Base-by-base conservation (phyloP, 2,797 vertebrate species). In the Malacoraja senta region DNA sequence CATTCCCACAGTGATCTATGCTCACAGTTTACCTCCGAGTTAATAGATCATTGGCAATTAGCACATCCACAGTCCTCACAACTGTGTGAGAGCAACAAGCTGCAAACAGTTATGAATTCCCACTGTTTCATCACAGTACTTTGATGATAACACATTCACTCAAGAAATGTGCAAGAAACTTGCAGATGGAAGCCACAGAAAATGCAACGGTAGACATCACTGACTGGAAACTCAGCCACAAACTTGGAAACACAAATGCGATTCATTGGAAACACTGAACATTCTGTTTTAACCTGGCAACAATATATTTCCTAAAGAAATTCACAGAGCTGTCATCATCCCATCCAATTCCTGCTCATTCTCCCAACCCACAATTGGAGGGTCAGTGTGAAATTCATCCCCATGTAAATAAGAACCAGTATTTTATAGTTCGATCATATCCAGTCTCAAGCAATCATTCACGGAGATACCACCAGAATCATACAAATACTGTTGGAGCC, bases 41-140 rank as follows among this genome's bases (percentile, higher is more conserved):
- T 9, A 76, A 88, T 32, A 68, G 17, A 68, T 35, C 32, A 32
- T 32, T 88, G 84, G 65, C 84, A 35, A 65, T 7, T 88, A 35
- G 68, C 84, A 88, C 84, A 35, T 68, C 63, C 84, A 68, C 84
- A n/a, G 65, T 35, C 63, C 84, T 35, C 84, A 88, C 63, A 68
- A 35, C 15, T 21, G 65, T 35, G 63, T 68, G 63, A 65, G 29
- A 32, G 58, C 83, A 63, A 29, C 1, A 86, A 32, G 53, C 83
- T 86, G 83, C 63, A 58, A 61, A n/a, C 26, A 84, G 81, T 61
- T 29, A 61, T 86, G 2, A 15, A 13, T 86, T n/a, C 61, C 58
- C 83, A 86, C 17, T 32, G n/a, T 35, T 68, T 15, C 17, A 68
- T 1, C 17, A 9, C 58, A 32, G 84, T 8, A 7, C 15, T 35